Percentiles rank a stretch among this genome's conserved stretches.
phyloP scores from a whole-genome alignment of 1,140 invertebrate genomes.

The Hylaeus anthracinus region DNA sequence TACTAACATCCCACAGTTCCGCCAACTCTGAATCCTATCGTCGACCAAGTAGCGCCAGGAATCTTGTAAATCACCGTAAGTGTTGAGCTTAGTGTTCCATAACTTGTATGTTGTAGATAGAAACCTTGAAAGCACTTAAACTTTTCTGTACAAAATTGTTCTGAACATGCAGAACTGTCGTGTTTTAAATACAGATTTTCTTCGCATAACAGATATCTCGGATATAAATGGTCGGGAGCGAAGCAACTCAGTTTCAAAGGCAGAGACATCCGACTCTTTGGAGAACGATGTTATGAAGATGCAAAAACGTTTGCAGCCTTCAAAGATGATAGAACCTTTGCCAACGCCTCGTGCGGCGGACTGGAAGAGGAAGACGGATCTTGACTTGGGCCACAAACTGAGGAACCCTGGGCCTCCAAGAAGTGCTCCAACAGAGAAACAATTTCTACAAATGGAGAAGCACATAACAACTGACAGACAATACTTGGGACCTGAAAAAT shows the following conservation, averaged over 20 bases:
- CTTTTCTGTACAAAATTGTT: not conserved
- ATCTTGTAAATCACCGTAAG: conserved; percentile 79
- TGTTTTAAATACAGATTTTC: not conserved
- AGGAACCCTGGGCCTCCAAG: conserved; percentile 38
- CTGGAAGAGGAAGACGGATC: conserved; percentile 68
- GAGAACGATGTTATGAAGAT: conserved; percentile 39
- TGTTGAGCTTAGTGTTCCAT: conserved; percentile 65
- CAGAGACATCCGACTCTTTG: conserved; percentile 40
- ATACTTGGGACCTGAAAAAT: conserved; percentile 36
- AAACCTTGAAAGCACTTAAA: conserved; percentile 1
- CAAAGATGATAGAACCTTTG: conserved; percentile 77
- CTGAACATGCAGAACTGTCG: too few relatives aligned
- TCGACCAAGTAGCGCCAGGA: conserved; percentile 79
- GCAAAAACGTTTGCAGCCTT: conserved; percentile 58
- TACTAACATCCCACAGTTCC: conserved; percentile 79
- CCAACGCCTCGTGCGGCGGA: conserved; percentile 72
- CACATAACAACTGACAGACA: conserved; percentile 33
- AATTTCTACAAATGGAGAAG: conserved; percentile 36
- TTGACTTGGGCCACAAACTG: conserved; percentile 38
- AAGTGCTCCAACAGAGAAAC: conserved; percentile 36
- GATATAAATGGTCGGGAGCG: conserved; percentile 30
- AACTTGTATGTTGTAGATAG: conserved; percentile 18
- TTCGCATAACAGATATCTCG: conserved; percentile 18
- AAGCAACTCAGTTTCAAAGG: conserved; percentile 56
- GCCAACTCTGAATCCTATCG: conserved; percentile 80